Conservation (phyloP, 1,140 invertebrate genomes). For the Eueides isabella region DNA sequence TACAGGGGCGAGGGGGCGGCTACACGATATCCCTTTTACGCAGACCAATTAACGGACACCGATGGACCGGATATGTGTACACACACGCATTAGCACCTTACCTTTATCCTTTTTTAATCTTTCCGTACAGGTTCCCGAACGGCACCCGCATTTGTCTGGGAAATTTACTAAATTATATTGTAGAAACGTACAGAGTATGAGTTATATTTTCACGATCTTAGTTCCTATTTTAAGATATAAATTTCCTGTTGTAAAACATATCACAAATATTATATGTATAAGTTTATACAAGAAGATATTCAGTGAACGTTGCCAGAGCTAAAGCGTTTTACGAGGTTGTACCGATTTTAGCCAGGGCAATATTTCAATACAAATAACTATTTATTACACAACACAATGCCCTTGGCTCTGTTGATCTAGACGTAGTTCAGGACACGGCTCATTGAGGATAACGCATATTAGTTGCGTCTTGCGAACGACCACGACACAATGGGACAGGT, state of each 20-base stretch:
- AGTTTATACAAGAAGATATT: slow-evolving; percentile 33
- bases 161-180: slow-evolving; percentile 43
- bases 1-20: slow-evolving; percentile 53
- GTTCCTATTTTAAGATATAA: slow-evolving; percentile 19
- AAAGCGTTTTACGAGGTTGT: slow-evolving; percentile 34
- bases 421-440: slow-evolving; percentile 57
- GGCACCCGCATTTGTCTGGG: slow-evolving; percentile 56
- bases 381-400: slow-evolving; percentile 42
- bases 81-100: slow-evolving; percentile 77
- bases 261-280: slow-evolving; percentile 37
- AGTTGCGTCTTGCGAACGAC: background rate
- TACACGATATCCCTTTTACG: slow-evolving; percentile 81
- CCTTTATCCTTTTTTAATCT: slow-evolving; percentile 75
- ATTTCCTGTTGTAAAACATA: slow-evolving; percentile 39
- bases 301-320: slow-evolving; percentile 32
- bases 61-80: slow-evolving; percentile 75
- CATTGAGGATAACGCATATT: slow-evolving; percentile 49
- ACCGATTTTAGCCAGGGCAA: slow-evolving; percentile 34
- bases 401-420: slow-evolving; percentile 59
- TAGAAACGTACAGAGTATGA: no score
- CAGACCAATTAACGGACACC: slow-evolving; percentile 78
- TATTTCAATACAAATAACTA: slow-evolving; percentile 36
- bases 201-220: no score
- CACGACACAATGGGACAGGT: background rate
- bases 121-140: slow-evolving; percentile 49